phyloP scores from a whole-genome alignment of 2,888 invertebrate genomes.

The Parnassius smintheus region DNA sequence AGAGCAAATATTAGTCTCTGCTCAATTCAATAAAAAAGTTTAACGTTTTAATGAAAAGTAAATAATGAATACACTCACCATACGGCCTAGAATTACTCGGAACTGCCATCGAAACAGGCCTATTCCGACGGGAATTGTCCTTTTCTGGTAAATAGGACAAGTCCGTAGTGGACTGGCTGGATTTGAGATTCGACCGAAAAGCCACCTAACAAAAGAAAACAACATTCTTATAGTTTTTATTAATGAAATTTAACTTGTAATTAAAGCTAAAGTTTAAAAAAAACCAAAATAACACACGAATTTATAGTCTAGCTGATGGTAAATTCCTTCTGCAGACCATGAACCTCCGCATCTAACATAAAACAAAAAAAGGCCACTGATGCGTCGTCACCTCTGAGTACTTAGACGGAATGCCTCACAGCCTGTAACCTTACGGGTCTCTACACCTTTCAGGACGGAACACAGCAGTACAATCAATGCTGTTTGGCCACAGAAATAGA shows the following conservation, averaged over 20 bases:
- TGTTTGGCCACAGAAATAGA: no score
- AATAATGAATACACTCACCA: constrained; percentile 46
- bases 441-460: no score
- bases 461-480: no score
- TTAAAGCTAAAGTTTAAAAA: no score
- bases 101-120: constrained; percentile 71
- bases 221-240: not conserved
- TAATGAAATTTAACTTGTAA: not conserved
- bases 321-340: no score
- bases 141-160: constrained; percentile 85
- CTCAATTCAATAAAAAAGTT: not conserved
- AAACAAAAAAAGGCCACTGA: no score
- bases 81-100: constrained; percentile 61
- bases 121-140: constrained; percentile 62
- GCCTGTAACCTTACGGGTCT: no score
- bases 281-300: no score
- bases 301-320: no score
- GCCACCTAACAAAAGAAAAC: constrained; percentile 51
- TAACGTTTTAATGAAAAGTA: not conserved
- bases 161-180: constrained; percentile 93
- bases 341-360: no score
- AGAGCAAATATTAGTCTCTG: not conserved
- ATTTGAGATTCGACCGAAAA: constrained; percentile 86
- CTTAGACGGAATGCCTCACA: no score
- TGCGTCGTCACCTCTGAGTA: no score